Conservation (phyloP, 2,797 vertebrate genomes). For the Malurus leucopterus region DNA sequence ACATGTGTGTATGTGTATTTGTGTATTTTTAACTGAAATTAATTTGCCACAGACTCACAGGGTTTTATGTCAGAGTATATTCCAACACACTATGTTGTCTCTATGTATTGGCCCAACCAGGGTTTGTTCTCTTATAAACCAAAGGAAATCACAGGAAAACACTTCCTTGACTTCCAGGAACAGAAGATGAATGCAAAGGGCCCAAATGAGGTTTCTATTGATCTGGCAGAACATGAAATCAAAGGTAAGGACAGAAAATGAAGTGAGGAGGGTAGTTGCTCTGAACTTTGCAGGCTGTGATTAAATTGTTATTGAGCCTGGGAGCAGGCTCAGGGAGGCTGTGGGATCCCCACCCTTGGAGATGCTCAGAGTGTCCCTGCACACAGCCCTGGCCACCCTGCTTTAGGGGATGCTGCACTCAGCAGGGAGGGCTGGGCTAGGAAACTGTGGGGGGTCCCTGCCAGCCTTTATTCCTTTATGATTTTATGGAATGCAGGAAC, state of each 20-base stretch:
- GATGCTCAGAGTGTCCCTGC: neutral
- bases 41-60: neutral
- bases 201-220: conserved; percentile 39
- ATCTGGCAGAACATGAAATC: conserved; percentile 31
- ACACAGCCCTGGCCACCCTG: neutral
- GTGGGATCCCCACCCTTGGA: neutral
- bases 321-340: neutral
- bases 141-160: neutral
- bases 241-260: conserved; percentile 16
- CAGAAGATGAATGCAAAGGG: neutral
- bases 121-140: neutral
- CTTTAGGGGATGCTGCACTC: neutral
- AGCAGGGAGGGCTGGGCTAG: neutral
- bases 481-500: neutral
- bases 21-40: neutral
- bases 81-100: neutral
- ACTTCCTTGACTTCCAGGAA: neutral
- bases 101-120: neutral
- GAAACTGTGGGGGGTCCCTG: neutral
- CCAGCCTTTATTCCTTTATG: neutral
- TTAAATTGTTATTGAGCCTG: conserved; percentile 11
- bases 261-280: conserved; percentile 12
- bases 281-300: conserved; percentile 27
- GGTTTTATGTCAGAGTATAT: neutral
- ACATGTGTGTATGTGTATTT: neutral